These are phyloP conservation scores for rat (Rattus norvegicus) DNA, from an alignment of 2,113 vertebrate species.

Conservation along the genomic window DNA sequence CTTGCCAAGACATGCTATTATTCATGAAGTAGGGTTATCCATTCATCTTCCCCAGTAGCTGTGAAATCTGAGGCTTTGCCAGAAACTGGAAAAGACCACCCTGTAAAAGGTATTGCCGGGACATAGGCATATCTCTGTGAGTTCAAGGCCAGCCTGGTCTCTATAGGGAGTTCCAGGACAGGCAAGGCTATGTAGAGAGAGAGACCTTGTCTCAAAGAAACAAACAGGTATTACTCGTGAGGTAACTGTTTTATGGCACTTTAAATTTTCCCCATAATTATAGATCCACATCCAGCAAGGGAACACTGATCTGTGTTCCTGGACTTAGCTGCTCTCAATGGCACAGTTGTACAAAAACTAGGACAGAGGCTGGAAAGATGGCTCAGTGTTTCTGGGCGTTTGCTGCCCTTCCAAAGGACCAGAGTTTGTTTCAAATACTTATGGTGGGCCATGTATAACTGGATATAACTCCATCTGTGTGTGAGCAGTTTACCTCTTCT, in stretches of 20 bases:
- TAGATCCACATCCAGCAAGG: not conserved
- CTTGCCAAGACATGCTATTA: slow-evolving; percentile 52
- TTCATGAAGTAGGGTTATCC: slow-evolving; percentile 46
- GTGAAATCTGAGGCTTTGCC: slow-evolving; percentile 24
- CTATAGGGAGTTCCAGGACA: not conserved
- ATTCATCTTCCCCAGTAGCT: slow-evolving; percentile 64
- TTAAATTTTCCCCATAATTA: not conserved
- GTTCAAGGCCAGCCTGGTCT: not conserved
- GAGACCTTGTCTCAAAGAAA: not conserved
- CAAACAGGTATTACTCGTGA: not conserved
- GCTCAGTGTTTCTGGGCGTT: too few relatives aligned
- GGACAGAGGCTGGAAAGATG: not conserved
- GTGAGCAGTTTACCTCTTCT: not conserved
- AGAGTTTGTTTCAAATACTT: too few relatives aligned
- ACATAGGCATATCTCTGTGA: too few relatives aligned
- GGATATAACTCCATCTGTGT: not conserved
- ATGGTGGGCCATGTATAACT: not conserved
- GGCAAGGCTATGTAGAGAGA: not conserved
- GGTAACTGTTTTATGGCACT: slow-evolving; percentile 3
- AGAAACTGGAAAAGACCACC: slow-evolving; percentile 14
- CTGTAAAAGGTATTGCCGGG: not conserved
- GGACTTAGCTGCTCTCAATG: too few relatives aligned
- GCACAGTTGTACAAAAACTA: not conserved
- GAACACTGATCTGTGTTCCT: not conserved
- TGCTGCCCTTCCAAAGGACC: not conserved